A percentile compares a stretch with the other conserved stretches of the same genome.
Evolutionary conservation across 2,888 invertebrate species (phyloP).

Genomic region (Tenthredo distinguenda): DNA sequence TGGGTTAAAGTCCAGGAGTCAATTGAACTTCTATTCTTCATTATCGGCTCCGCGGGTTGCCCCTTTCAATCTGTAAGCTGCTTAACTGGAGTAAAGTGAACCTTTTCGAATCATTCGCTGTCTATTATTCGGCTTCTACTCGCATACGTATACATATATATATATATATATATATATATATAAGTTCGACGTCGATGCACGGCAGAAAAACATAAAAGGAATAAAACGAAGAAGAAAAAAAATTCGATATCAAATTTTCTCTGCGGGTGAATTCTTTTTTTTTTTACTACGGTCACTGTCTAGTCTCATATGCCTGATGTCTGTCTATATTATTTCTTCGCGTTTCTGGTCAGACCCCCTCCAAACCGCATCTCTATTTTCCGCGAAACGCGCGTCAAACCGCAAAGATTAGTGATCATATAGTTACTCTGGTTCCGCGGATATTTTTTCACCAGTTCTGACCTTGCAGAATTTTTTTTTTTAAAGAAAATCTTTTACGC

Average conservation of each 20-base stretch:
- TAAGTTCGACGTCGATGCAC: neutral
- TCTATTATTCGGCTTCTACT: neutral
- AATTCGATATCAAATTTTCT: neutral
- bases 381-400: neutral
- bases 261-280: neutral
- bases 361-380: neutral
- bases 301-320: neutral
- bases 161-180: neutral
- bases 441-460: neutral
- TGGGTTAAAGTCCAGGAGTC: conserved; percentile 12
- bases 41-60: neutral
- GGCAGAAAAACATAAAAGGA: neutral
- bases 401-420: neutral
- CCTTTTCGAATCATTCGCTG: neutral
- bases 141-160: neutral
- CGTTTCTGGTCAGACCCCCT: neutral
- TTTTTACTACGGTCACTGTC: neutral
- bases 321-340: neutral
- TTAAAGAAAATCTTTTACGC: neutral
- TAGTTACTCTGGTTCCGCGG: neutral
- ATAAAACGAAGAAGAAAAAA: neutral
- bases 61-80: conserved; percentile 22
- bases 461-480: neutral
- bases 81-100: conserved; percentile 2
- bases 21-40: conserved; percentile 29